phyloP scores from a whole-genome alignment of 2,113 vertebrate genomes.

The Garra rufa region DNA sequence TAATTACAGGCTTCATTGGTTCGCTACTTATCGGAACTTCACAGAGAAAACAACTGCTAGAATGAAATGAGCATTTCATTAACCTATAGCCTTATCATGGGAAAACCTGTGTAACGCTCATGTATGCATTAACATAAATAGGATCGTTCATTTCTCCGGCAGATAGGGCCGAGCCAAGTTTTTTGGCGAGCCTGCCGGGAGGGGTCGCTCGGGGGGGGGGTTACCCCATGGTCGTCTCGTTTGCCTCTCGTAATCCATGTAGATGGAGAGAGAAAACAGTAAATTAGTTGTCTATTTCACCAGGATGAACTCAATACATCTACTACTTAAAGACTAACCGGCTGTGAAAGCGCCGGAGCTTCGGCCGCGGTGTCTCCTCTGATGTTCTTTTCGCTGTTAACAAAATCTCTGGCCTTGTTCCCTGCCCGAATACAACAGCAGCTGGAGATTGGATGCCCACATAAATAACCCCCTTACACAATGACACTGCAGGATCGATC shows the following conservation, averaged over 20 bases:
- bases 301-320: conserved; percentile 99
- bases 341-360: conserved; percentile 92
- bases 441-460: conserved; percentile 99
- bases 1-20: conserved; percentile 99
- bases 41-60: conserved; percentile 99
- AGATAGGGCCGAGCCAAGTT: conserved; percentile 84
- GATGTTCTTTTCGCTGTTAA: conserved; percentile 99
- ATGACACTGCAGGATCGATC: conserved; percentile 95
- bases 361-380: conserved; percentile 87
- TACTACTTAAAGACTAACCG: conserved; percentile 99
- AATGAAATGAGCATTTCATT: conserved; percentile 99
- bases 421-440: conserved; percentile 95
- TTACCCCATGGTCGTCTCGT: conserved; percentile 79
- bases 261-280: conserved; percentile 90
- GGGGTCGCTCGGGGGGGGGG: background rate
- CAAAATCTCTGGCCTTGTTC: conserved; percentile 98
- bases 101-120: conserved; percentile 99
- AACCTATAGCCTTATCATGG: conserved; percentile 99
- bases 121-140: conserved; percentile 99
- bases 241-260: conserved; percentile 98
- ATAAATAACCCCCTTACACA: conserved; percentile 98
- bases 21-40: conserved; percentile 99
- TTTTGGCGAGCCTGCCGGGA: conserved; percentile 68
- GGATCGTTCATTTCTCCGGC: conserved; percentile 97
- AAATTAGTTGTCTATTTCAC: conserved; percentile 99